A percentile compares a stretch with the other conserved stretches of the same genome.
Conservation (phyloP, 2,113 vertebrate species). For the Cyanoliseus patagonus region DNA sequence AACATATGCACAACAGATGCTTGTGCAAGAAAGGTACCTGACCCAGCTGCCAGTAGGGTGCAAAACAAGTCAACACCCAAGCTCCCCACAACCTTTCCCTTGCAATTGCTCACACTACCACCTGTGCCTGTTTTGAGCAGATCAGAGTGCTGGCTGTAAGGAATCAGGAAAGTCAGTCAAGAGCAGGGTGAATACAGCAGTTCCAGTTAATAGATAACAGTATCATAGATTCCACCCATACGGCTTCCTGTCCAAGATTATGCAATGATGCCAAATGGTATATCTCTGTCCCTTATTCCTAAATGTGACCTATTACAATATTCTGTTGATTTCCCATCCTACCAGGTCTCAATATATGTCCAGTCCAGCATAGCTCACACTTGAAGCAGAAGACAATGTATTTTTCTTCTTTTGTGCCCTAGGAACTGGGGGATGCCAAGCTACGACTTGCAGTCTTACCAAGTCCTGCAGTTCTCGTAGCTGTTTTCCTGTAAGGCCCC, state of each 20-base stretch:
- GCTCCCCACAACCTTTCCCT: background rate
- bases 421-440: background rate
- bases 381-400: background rate
- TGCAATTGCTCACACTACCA: background rate
- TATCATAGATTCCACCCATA: rapidly evolving
- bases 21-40: background rate
- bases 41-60: background rate
- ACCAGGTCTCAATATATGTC: background rate
- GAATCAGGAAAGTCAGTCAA: background rate
- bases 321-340: background rate
- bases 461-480: conserved; percentile 93
- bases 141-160: background rate
- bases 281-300: background rate
- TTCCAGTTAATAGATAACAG: background rate
- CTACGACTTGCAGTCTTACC: conserved; percentile 72
- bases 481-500: conserved; percentile 95
- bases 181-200: background rate
- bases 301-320: background rate
- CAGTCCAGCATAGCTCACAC: rapidly evolving
- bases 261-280: background rate
- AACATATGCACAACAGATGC: background rate
- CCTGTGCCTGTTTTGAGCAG: background rate
- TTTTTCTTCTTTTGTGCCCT: background rate
- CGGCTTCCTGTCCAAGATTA: background rate
- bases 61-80: background rate